Evolutionary conservation across 2,888 invertebrate species (phyloP).

Genomic region (Folsomia manolachei): DNA sequence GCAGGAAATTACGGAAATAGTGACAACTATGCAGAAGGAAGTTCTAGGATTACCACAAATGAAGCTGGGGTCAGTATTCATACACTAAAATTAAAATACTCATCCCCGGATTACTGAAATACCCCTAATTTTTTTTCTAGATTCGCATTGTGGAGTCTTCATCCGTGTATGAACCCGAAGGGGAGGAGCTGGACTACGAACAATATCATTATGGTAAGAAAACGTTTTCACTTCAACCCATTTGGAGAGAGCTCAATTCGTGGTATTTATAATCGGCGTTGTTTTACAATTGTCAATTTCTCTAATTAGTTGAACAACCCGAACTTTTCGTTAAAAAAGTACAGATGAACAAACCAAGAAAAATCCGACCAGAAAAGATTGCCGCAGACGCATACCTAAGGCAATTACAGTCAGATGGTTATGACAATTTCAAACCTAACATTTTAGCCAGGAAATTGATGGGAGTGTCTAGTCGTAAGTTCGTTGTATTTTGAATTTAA

Average conservation of each 20-base stretch:
- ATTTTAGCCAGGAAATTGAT: constrained; percentile 28
- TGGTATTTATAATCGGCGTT: too few species aligned
- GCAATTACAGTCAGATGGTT: constrained; percentile 20
- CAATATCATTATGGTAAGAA: too few species aligned
- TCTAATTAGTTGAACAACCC: too few species aligned
- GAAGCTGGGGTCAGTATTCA: too few species aligned
- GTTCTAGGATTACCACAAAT: background rate
- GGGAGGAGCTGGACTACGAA: background rate
- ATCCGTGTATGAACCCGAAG: background rate
- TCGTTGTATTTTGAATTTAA: background rate
- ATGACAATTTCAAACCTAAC: constrained; percentile 21
- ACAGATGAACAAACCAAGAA: constrained; percentile 25
- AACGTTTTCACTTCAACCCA: too few species aligned
- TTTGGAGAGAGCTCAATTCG: too few species aligned
- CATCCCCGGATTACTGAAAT: too few species aligned
- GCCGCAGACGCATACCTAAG: constrained; percentile 23
- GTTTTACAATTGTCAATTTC: too few species aligned
- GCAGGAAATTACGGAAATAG: background rate
- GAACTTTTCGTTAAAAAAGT: background rate
- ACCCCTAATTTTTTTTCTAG: too few species aligned
- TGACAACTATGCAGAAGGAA: background rate
- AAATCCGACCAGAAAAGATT: background rate
- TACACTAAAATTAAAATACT: too few species aligned
- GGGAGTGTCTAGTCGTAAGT: constrained; percentile 3
- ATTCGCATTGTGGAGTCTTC: constrained; percentile 7